Percentiles rank a stretch among this genome's conserved stretches.
Evolutionary conservation across 1,140 invertebrate species (phyloP).

Genomic region (Stratiolaelaps scimitus): DNA sequence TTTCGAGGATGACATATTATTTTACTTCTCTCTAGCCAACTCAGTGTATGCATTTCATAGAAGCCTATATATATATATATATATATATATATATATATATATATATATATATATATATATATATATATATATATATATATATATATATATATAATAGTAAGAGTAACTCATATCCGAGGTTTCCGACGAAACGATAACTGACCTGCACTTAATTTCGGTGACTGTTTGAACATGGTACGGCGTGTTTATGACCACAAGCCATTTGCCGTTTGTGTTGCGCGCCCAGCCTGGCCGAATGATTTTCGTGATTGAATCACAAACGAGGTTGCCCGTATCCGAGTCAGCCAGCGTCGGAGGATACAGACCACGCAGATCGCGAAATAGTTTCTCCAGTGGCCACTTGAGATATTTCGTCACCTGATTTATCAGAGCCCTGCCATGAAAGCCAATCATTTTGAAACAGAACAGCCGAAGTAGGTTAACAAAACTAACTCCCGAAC

Average conservation of each 20-base stretch:
- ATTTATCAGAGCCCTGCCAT: slow-evolving; percentile 32
- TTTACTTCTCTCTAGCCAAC: too few relatives aligned
- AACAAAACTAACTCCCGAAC: too few relatives aligned
- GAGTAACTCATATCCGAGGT: too few relatives aligned
- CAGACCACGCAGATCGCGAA: slow-evolving; percentile 35
- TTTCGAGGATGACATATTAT: too few relatives aligned
- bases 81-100: too few relatives aligned
- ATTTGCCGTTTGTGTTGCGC: slow-evolving; percentile 37
- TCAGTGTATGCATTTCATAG: too few relatives aligned
- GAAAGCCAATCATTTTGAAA: not conserved
- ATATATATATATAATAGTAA: too few relatives aligned
- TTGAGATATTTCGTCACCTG: slow-evolving; percentile 37
- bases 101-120: too few relatives aligned
- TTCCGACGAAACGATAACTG: too few relatives aligned
- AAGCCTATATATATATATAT: too few relatives aligned
- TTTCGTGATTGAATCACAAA: slow-evolving; percentile 38
- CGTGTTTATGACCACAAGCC: slow-evolving; percentile 38
- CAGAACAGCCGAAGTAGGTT: too few relatives aligned
- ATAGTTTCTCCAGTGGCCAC: slow-evolving; percentile 37
- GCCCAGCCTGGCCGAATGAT: slow-evolving; percentile 37
- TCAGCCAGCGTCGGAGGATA: slow-evolving; percentile 36
- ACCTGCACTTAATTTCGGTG: slow-evolving; percentile 37
- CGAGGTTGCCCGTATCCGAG: slow-evolving; percentile 34
- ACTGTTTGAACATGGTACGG: slow-evolving; percentile 37
- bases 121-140: too few relatives aligned